A percentile compares a stretch with the other conserved stretches of the same genome.
phyloP scores from a whole-genome alignment of 2,888 invertebrate genomes.

The Cephus nigrinus region DNA sequence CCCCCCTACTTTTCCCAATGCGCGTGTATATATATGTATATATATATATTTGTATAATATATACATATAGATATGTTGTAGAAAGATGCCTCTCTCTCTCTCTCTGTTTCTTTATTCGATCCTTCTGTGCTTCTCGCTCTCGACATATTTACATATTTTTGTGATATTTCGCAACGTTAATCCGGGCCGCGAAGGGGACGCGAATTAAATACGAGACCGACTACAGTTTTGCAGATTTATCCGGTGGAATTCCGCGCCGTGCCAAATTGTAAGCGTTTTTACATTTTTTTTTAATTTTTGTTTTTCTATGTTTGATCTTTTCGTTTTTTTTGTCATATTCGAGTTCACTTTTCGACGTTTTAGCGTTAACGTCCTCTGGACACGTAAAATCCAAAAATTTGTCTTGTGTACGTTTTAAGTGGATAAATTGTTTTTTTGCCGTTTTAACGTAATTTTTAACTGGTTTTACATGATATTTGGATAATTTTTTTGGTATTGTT shows the following conservation, averaged over 20 bases:
- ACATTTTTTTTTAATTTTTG: constrained; percentile 13
- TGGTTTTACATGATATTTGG: not conserved
- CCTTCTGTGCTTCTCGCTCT: constrained; percentile 35
- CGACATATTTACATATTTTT: constrained; percentile 59
- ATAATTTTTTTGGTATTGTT: not conserved
- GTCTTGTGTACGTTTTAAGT: too few relatives aligned
- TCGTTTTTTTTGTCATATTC: not conserved
- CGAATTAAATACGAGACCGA: constrained; percentile 56
- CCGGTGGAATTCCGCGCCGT: constrained; percentile 44
- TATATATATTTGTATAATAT: not conserved
- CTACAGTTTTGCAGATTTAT: constrained; percentile 30
- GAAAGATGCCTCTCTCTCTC: not conserved
- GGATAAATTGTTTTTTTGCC: too few relatives aligned
- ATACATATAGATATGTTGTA: not conserved
- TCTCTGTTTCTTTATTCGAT: constrained; percentile 4
- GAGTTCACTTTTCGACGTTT: not conserved
- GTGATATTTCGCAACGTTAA: constrained; percentile 57
- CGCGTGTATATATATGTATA: not conserved
- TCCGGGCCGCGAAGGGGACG: constrained; percentile 35
- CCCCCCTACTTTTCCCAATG: constrained; percentile 3
- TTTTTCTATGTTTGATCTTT: not conserved
- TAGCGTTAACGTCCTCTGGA: not conserved
- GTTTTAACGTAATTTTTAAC: not conserved
- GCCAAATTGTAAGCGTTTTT: constrained; percentile 9
- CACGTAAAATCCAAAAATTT: too few relatives aligned